Conservation (phyloP, 2,113 vertebrate genomes). For the Octodon degus region DNA sequence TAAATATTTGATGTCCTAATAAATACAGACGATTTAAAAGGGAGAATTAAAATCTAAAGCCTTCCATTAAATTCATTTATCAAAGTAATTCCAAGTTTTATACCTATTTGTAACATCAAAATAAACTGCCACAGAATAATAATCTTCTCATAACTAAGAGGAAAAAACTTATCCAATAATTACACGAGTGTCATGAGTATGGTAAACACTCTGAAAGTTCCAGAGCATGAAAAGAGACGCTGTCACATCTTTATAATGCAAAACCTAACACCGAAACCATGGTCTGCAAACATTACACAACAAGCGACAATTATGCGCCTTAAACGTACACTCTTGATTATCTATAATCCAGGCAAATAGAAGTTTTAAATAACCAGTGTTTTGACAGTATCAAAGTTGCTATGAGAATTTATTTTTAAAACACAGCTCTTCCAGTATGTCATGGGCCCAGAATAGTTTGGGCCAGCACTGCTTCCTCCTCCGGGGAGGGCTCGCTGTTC, state of each 20-base stretch:
- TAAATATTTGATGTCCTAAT: background rate
- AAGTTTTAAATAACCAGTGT: constrained; percentile 75
- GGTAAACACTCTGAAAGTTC: background rate
- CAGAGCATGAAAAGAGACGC: background rate
- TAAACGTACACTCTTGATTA: constrained; percentile 60
- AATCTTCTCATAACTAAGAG: background rate
- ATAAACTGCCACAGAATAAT: background rate
- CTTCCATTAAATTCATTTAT: constrained; percentile 1
- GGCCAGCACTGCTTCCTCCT: constrained; percentile 4
- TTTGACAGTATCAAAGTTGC: constrained; percentile 75
- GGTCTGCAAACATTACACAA: background rate
- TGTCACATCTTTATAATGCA: background rate
- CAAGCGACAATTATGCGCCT: constrained; percentile 33
- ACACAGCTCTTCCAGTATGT: constrained; percentile 66
- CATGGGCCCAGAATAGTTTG: constrained; percentile 64
- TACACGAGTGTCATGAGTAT: background rate
- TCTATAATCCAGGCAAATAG: constrained; percentile 66
- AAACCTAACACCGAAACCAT: constrained; percentile 13
- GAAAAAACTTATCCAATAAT: background rate
- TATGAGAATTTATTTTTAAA: constrained; percentile 69
- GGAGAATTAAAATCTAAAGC: constrained; percentile 19
- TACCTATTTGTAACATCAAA: constrained; percentile 38
- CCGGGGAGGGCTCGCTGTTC: background rate
- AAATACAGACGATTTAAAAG: constrained; percentile 22
- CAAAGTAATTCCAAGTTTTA: background rate